Base-by-base conservation (phyloP, 2,888 invertebrate species). In the Clunio marinus region DNA sequence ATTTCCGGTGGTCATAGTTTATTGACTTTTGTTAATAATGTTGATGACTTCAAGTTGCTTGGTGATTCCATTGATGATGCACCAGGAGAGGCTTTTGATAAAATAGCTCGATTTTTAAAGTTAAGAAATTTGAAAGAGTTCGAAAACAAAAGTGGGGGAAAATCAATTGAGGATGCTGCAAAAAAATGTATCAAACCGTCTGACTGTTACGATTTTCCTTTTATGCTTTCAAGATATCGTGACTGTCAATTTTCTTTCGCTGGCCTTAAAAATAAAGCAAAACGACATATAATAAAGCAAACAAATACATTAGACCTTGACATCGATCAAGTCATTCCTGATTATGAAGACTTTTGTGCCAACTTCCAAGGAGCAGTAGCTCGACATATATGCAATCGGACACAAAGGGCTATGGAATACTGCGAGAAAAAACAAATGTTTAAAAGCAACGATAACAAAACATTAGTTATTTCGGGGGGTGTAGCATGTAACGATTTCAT, bases 1-100 rank as follows among this genome's bases (percentile, higher is more conserved):
- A 87, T 95, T 72, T 97, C 96, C 73, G 98, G 98, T 55, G 97
- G 96, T 0, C 96, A 98, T 77, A 91, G 93, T 76, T 82, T 96
- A 69, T 75, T 95, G 70, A 85, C 88, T 35, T 77, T 96, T 60
- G 95, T 86, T 0, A 80, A 85, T 74, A 83, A 83, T 74, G 83
- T 93, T 0, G 83, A 88, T 71, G 83, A 89, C 62, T 96, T 95
- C 79, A 75, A 86, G 51, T 78, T 95, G 67, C 82, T 98, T 32
- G 97, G 97, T 0, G 82, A 86, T 72, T 82, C 84, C 41, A 73
- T 88, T 20, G 94, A 96, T 77, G 89, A 91, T 81, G 88, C 96
- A 5, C 96, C 96, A 5, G 98, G 98, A 15, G 96, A 97, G 81
- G 85, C 90, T 1, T 86, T 95, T 73, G 97, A 98, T 76, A 97